Conservation (phyloP, 2,888 invertebrate species). For the Pollenia angustigena region DNA sequence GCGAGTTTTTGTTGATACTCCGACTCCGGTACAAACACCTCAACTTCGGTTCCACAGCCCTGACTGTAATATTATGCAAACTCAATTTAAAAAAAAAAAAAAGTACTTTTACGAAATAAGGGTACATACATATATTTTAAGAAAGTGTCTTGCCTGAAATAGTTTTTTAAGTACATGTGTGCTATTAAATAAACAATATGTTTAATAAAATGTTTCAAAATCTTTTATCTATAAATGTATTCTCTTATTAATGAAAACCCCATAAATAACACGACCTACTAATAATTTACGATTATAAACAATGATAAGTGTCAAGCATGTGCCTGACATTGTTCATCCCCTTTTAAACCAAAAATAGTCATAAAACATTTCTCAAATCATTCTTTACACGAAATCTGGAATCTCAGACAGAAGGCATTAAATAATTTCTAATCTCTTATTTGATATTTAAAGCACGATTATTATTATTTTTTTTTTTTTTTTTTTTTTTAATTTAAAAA, state of each 20-base stretch:
- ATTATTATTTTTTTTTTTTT: slow-evolving; percentile 22
- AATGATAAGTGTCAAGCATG: slow-evolving; percentile 18
- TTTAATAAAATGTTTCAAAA: no score
- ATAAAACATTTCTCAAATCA: not conserved
- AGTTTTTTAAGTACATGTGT: no score
- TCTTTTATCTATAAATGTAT: no score
- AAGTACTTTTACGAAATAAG: no score
- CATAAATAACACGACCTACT: not conserved
- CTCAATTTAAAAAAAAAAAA: no score
- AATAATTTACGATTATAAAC: slow-evolving; percentile 25
- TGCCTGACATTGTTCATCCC: slow-evolving; percentile 25
- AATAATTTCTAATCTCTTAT: slow-evolving; percentile 44
- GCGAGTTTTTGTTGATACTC: no score
- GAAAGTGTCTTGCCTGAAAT: no score
- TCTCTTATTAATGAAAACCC: not conserved
- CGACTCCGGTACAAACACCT: no score
- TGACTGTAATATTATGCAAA: no score
- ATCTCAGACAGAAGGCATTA: not conserved
- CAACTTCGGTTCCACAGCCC: no score
- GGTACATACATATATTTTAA: no score
- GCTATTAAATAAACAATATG: no score
- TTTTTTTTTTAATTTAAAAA: slow-evolving; percentile 29
- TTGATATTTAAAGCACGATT: slow-evolving; percentile 55
- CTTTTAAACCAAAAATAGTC: not conserved
- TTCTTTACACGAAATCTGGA: slow-evolving; percentile 21